Percentiles rank a stretch among this genome's conserved stretches.
These are phyloP conservation scores for Agrilus planipennis DNA, from an alignment of 1,140 invertebrate species.

Conservation along the genomic window DNA sequence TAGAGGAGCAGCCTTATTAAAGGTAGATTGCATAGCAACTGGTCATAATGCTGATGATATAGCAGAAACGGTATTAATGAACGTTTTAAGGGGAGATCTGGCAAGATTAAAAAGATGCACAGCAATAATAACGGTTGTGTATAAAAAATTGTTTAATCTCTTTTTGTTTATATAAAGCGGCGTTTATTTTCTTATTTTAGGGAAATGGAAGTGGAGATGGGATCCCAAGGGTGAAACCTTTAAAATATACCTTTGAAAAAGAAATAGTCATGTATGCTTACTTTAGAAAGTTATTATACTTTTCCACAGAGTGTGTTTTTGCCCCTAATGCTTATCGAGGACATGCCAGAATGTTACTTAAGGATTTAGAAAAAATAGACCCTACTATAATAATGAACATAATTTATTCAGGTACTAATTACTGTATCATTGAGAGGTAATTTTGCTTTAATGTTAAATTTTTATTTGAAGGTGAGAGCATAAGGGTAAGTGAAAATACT, in stretches of 20 bases:
- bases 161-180: conserved; percentile 9
- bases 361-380: conserved; percentile 91
- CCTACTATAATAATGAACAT: conserved; percentile 95
- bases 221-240: conserved; percentile 89
- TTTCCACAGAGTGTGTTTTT: conserved; percentile 98
- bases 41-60: conserved; percentile 99
- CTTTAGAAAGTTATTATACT: conserved; percentile 95
- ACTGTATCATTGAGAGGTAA: background rate
- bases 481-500: conserved; percentile 69
- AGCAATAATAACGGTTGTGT: conserved; percentile 65
- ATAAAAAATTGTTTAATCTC: too few species aligned
- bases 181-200: conserved; percentile 28
- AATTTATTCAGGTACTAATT: conserved; percentile 74
- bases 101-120: conserved; percentile 86
- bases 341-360: conserved; percentile 82
- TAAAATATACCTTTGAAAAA: conserved; percentile 99
- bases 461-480: conserved; percentile 59
- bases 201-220: conserved; percentile 62
- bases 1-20: conserved; percentile 74
- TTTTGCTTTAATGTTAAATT: conserved; percentile 2
- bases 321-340: conserved; percentile 97
- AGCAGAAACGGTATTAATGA: conserved; percentile 98
- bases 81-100: conserved; percentile 92
- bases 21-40: conserved; percentile 89
- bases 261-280: conserved; percentile 99